phyloP scores from a whole-genome alignment of 2,113 vertebrate genomes.

The Phalacrocorax aristotelis region DNA sequence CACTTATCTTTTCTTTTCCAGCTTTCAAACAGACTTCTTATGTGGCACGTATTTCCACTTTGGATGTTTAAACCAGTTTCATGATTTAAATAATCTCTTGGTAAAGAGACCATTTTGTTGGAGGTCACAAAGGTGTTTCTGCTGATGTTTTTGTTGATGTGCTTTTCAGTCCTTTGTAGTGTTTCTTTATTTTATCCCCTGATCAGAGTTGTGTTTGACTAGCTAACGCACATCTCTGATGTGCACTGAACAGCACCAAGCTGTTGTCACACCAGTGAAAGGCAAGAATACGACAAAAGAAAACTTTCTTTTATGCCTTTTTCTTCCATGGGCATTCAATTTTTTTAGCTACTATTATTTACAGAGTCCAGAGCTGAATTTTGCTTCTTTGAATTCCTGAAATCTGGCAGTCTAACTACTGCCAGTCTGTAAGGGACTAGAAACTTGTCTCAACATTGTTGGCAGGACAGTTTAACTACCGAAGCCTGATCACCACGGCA shows the following conservation, averaged over 20 bases:
- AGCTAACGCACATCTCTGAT: neutral
- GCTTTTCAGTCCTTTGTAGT: neutral
- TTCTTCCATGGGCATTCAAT: neutral
- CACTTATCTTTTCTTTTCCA: neutral
- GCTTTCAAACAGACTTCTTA: neutral
- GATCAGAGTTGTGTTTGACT: neutral
- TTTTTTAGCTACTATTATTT: neutral
- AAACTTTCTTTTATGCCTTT: neutral
- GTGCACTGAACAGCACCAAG: neutral
- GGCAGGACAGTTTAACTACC: too few species aligned
- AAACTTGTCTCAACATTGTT: too few species aligned
- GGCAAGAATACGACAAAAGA: neutral
- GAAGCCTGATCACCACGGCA: too few species aligned
- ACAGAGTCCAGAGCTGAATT: neutral
- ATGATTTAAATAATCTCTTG: neutral
- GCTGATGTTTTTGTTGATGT: neutral
- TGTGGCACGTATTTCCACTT: neutral
- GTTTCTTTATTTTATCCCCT: neutral
- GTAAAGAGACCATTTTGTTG: neutral
- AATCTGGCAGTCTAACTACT: neutral
- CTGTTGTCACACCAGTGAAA: neutral
- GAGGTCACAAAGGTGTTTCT: neutral
- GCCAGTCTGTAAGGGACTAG: too few species aligned
- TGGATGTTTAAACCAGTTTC: neutral
- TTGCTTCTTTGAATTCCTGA: neutral